Base-by-base conservation (phyloP, 2,113 vertebrate species). In the Phaetusa simplex region DNA sequence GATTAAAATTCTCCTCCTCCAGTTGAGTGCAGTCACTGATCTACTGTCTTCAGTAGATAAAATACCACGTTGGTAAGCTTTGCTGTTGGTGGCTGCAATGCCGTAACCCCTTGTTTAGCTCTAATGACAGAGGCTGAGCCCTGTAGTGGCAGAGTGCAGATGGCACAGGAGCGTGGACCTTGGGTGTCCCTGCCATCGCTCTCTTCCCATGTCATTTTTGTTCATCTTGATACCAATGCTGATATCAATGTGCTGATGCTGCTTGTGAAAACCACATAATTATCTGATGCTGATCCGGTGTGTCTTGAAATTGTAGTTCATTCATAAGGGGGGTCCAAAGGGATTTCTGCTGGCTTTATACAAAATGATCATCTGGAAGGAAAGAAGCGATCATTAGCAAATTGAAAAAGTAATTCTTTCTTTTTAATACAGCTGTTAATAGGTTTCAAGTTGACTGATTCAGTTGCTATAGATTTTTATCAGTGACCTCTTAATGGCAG, bases 351-450 rank as follows among this genome's bases (percentile, higher is more conserved):
- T 20, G 73, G 52, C 8, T 69, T 94, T 6, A 2, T 49, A 20
- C 15, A 42, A 43, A 80, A 34, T 8, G 20, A 62, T 90, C 66
- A 42, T 65, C 49, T 82, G 74, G 36, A 88, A 69, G 53, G 49
- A 72, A 73, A 65, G 85, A 56, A 82, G 32, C 2, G 1, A 42
- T 62, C 58, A n/a, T 87, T 87, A 81, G 73, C 66, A 66, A 65
- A 88, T 43, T 65, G 84, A 16, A 79, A 69, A 69, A 85, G 56
- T 82, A 40, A 82, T 91, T 77, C 36, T 69, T 72, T 69, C 58
- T 87, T 88, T 91, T 66, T 88, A 18, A 56, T 61, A 65, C 87
- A 94, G 87, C 84, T 96, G 74, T 73, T 94, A 94, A 96, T 96
- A 77, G 71, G 70, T 91, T 96, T 96, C 78, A 65, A 66, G 92